A percentile compares a stretch with the other conserved stretches of the same genome.
Evolutionary conservation across 1,140 invertebrate genomes (phyloP).

Genomic region (Epicauta chinensis): DNA sequence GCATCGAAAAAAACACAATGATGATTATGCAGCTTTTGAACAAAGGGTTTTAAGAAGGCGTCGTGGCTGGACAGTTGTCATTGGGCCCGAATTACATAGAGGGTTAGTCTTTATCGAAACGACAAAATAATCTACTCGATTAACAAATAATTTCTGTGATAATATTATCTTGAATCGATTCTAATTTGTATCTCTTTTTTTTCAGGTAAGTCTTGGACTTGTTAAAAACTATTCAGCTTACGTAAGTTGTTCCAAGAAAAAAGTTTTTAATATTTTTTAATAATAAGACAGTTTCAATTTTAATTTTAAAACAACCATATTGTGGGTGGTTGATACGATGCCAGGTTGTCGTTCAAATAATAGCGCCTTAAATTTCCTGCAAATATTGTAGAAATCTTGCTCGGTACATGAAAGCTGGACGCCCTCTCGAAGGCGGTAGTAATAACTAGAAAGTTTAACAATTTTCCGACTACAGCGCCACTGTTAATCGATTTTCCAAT

Average conservation of each 20-base stretch:
- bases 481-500: too few species aligned
- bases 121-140: too few species aligned
- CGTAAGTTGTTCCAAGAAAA: not conserved
- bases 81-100: constrained; percentile 50
- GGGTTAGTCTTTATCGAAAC: not conserved
- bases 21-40: constrained; percentile 45
- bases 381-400: not conserved
- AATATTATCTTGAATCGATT: too few species aligned
- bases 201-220: constrained; percentile 6
- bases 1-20: constrained; percentile 35
- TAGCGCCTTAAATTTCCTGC: too few species aligned
- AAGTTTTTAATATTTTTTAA: constrained; percentile 3
- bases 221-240: not conserved
- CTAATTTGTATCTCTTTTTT: constrained; percentile 2
- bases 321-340: constrained; percentile 7
- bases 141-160: too few species aligned
- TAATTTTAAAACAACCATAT: not conserved
- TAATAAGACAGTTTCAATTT: too few species aligned
- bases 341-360: not conserved
- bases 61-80: constrained; percentile 58
- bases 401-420: too few species aligned
- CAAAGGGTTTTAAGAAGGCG: constrained; percentile 48
- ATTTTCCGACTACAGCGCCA: too few species aligned
- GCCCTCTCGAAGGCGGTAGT: not conserved
- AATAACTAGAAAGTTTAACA: too few species aligned